Conservation (phyloP, 2,113 vertebrate species). For the Stegastes partitus region DNA sequence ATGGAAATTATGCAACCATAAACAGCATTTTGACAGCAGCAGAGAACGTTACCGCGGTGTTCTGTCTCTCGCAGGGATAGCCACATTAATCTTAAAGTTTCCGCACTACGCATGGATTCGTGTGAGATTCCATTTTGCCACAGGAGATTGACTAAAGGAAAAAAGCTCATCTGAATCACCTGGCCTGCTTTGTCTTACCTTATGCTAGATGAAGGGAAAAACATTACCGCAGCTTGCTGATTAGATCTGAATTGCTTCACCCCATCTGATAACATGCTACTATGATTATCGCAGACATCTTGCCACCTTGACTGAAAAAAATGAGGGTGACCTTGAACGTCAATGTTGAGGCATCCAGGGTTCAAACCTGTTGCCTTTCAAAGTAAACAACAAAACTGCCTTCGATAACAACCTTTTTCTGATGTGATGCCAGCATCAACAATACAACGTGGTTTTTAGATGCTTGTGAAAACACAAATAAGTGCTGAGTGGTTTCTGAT, state of each 20-base stretch:
- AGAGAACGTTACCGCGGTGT: conserved; percentile 28
- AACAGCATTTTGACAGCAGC: conserved; percentile 58
- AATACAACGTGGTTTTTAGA: too few species aligned
- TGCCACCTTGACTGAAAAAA: conserved; percentile 57
- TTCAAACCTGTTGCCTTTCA: not conserved
- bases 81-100: conserved; percentile 73
- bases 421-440: not conserved
- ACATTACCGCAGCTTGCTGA: conserved; percentile 66
- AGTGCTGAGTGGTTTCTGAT: too few species aligned
- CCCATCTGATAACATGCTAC: conserved; percentile 76
- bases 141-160: conserved; percentile 44
- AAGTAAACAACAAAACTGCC: not conserved
- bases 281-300: conserved; percentile 81
- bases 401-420: not conserved
- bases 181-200: conserved; percentile 61
- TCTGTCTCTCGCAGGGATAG: conserved; percentile 59
- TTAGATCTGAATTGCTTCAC: conserved; percentile 79
- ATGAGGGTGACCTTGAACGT: conserved; percentile 68
- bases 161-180: conserved; percentile 50
- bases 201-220: conserved; percentile 43
- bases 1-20: conserved; percentile 60
- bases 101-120: conserved; percentile 56
- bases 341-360: not conserved
- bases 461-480: too few species aligned
- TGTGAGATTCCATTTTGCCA: conserved; percentile 58